Conservation (phyloP, 2,888 invertebrate species). For the Crocallis elinguaria region DNA sequence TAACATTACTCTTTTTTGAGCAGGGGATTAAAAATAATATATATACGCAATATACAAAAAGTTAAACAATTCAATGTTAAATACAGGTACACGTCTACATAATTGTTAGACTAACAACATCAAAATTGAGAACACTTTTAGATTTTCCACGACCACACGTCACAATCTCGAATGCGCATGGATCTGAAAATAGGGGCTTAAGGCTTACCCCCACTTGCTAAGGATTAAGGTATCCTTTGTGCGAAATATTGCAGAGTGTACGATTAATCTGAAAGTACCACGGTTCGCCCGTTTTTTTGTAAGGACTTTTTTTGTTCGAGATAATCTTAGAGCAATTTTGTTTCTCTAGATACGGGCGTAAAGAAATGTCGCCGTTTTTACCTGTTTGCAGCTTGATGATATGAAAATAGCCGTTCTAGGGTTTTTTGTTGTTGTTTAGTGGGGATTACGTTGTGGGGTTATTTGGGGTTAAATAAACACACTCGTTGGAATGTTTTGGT, state of each 20-base stretch:
- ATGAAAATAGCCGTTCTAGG: not conserved
- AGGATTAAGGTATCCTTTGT: slow-evolving; percentile 84
- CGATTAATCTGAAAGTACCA: slow-evolving; percentile 76
- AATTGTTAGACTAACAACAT: no score
- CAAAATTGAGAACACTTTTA: not conserved
- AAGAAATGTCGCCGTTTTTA: slow-evolving; percentile 22
- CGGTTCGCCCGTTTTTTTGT: slow-evolving; percentile 63
- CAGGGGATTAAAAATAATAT: no score
- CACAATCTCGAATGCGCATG: slow-evolving; percentile 19
- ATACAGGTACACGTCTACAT: no score
- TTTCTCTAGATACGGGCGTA: slow-evolving; percentile 5
- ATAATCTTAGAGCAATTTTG: slow-evolving; percentile 69
- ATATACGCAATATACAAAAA: no score
- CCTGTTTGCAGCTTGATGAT: not conserved
- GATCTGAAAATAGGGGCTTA: slow-evolving; percentile 22
- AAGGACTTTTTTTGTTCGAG: slow-evolving; percentile 59
- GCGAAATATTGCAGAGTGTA: slow-evolving; percentile 81
- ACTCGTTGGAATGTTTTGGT: no score
- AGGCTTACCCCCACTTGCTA: slow-evolving; percentile 75
- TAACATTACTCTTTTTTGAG: no score
- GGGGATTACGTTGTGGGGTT: not conserved
- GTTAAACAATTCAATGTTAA: no score
- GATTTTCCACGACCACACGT: not conserved
- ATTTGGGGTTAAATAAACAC: no score
- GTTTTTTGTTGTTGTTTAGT: not conserved